A percentile compares a stretch with the other conserved stretches of the same genome.
Evolutionary conservation across 2,113 vertebrate species (phyloP).

Genomic region (Nerophis ophidion): DNA sequence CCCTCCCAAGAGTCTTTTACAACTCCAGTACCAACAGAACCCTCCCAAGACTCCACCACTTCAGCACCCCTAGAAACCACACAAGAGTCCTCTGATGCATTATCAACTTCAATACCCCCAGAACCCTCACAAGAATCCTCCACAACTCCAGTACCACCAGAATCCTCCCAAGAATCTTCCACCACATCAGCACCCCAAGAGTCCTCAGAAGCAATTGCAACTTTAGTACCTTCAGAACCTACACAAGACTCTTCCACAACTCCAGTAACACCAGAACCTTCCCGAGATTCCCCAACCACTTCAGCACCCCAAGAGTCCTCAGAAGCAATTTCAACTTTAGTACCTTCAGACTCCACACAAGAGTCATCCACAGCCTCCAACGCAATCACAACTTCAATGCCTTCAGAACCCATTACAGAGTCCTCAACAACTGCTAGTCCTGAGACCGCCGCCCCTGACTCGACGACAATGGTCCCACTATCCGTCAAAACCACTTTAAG

Average conservation of each 20-base stretch:
- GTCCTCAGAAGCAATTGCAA: neutral
- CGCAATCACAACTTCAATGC: neutral
- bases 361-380: neutral
- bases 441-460: neutral
- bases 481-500: neutral
- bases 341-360: neutral
- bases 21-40: neutral
- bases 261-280: neutral
- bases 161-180: neutral
- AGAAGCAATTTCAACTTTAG: neutral
- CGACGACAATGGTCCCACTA: neutral
- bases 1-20: neutral
- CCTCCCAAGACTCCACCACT: neutral
- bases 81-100: neutral
- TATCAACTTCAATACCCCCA: too few relatives aligned
- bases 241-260: neutral
- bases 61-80: neutral
- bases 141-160: neutral
- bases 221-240: neutral
- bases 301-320: neutral
- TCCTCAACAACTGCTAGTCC: slow-evolving; percentile 8
- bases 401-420: slow-evolving; percentile 3
- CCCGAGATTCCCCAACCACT: neutral
- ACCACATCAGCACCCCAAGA: neutral
- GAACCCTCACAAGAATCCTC: neutral